A percentile compares a stretch with the other conserved stretches of the same genome.
These are phyloP conservation scores for Philantomba maxwellii DNA, from an alignment of 2,113 vertebrate species.

Conservation along the genomic window DNA sequence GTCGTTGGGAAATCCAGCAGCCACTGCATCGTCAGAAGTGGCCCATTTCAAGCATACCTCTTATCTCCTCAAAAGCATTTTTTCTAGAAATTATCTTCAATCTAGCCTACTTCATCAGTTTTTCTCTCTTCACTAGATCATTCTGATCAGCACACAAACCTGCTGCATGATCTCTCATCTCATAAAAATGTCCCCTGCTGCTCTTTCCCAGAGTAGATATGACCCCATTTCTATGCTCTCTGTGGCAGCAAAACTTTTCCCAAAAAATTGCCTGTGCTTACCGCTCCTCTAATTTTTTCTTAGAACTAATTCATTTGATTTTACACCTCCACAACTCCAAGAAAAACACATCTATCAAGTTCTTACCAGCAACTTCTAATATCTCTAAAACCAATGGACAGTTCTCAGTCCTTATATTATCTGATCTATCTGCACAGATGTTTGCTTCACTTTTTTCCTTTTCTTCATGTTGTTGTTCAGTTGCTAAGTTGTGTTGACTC, in stretches of 20 bases:
- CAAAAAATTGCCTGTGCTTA: not conserved
- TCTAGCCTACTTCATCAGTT: not conserved
- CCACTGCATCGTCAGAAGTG: not conserved
- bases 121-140: not conserved
- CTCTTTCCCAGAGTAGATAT: not conserved
- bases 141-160: not conserved
- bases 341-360: not conserved
- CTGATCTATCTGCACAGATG: not conserved
- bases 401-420: not conserved
- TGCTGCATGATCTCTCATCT: not conserved
- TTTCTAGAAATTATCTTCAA: slow-evolving; percentile 16
- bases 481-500: not conserved
- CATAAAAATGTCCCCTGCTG: not conserved
- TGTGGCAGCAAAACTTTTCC: not conserved
- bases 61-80: not conserved
- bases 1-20: not conserved
- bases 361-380: not conserved
- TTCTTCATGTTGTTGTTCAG: not conserved
- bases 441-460: not conserved
- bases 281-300: not conserved
- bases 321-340: not conserved
- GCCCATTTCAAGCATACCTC: not conserved
- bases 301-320: not conserved
- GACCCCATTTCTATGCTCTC: not conserved
- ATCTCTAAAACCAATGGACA: not conserved